phyloP scores from a whole-genome alignment of 1,140 invertebrate genomes.

The Amphibalanus amphitrite region DNA sequence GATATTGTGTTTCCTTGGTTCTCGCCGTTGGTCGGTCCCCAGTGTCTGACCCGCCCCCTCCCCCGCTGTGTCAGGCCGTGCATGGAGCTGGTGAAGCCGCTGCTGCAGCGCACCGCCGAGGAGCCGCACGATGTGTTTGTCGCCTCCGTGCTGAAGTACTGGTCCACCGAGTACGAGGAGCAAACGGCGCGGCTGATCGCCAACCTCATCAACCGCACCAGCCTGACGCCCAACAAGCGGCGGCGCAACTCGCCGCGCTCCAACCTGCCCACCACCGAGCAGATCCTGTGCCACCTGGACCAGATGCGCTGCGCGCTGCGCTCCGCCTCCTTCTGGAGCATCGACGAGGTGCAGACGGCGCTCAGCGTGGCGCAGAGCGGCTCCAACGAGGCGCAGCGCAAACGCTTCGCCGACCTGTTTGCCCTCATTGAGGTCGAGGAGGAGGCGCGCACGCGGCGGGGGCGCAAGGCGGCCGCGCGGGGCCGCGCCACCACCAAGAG shows the following conservation, averaged over 20 bases:
- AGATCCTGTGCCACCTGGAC: slow-evolving; percentile 81
- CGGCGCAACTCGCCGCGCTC: slow-evolving; percentile 43
- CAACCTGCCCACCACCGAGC: slow-evolving; percentile 44
- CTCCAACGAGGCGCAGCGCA: slow-evolving; percentile 64
- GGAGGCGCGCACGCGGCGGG: slow-evolving; percentile 31
- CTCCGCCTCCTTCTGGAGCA: slow-evolving; percentile 43
- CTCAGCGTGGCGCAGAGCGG: slow-evolving; percentile 37
- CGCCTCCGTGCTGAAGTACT: slow-evolving; percentile 73
- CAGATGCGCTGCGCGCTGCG: slow-evolving; percentile 53
- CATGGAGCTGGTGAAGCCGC: slow-evolving; percentile 60
- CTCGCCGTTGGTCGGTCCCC: no score
- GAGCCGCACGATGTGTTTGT: slow-evolving; percentile 17
- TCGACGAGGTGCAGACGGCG: slow-evolving; percentile 75
- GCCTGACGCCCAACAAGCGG: slow-evolving; percentile 66
- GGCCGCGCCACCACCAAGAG: not conserved
- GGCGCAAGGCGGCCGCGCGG: not conserved
- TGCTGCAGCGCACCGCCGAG: slow-evolving; percentile 49
- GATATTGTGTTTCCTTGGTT: no score
- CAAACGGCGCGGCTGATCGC: slow-evolving; percentile 70
- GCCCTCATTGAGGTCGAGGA: slow-evolving; percentile 69
- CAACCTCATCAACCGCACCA: slow-evolving; percentile 30
- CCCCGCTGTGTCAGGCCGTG: slow-evolving; percentile 41
- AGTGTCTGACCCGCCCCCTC: no score
- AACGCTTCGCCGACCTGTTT: slow-evolving; percentile 79
- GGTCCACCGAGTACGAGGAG: slow-evolving; percentile 80